These are phyloP conservation scores for Tipula confusa DNA, from an alignment of 2,888 invertebrate species.

Conservation along the genomic window DNA sequence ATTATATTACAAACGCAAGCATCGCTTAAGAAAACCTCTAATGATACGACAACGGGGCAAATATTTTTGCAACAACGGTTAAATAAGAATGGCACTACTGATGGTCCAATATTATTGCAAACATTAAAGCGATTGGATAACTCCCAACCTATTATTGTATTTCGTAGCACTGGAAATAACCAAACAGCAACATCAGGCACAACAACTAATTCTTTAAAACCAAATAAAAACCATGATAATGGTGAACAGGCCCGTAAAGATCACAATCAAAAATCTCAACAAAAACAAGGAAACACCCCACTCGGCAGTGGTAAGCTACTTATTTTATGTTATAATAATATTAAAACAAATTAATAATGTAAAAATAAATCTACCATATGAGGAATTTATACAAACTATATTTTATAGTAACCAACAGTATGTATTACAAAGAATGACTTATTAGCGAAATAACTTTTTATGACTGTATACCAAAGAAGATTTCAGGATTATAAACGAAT, in stretches of 20 bases:
- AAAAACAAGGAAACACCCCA: slow-evolving; percentile 46
- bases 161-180: slow-evolving; percentile 42
- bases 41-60: slow-evolving; percentile 44
- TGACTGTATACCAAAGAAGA: no score
- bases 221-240: slow-evolving; percentile 40
- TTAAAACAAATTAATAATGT: not conserved
- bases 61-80: slow-evolving; percentile 38
- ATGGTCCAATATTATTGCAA: slow-evolving; percentile 47
- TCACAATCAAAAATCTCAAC: slow-evolving; percentile 40
- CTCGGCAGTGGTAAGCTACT: slow-evolving; percentile 50
- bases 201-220: not conserved
- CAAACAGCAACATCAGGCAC: slow-evolving; percentile 33
- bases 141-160: slow-evolving; percentile 49
- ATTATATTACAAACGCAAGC: slow-evolving; percentile 45
- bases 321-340: not conserved
- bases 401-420: no score
- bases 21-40: slow-evolving; percentile 43
- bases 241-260: slow-evolving; percentile 37
- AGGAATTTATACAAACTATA: no score
- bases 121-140: slow-evolving; percentile 50
- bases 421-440: no score
- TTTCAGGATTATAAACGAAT: no score
- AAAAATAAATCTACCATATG: no score
- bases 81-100: slow-evolving; percentile 34
- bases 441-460: no score